Conservation (phyloP, 1,140 invertebrate genomes). For the Chrysopa pallens region DNA sequence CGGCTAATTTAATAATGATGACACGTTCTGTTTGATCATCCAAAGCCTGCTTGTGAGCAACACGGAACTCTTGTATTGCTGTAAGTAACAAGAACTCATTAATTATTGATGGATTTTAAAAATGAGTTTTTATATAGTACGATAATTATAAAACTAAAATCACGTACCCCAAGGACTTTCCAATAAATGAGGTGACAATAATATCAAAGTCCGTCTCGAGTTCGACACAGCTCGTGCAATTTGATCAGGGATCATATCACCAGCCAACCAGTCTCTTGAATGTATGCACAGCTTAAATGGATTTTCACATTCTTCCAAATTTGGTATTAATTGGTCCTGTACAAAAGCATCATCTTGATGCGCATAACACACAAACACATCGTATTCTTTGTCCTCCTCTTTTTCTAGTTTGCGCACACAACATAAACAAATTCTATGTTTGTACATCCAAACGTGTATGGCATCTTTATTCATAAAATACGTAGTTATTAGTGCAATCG, state of each 20-base stretch:
- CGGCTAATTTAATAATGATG: conserved; percentile 62
- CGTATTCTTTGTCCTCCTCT: conserved; percentile 61
- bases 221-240: conserved; percentile 59
- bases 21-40: conserved; percentile 49
- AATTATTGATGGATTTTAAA: no score
- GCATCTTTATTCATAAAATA: conserved; percentile 34
- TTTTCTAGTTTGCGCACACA: conserved; percentile 46
- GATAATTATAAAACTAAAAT: no score
- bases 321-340: conserved; percentile 39
- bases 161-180: conserved; percentile 59
- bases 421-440: conserved; percentile 40
- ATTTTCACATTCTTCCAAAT: conserved; percentile 36
- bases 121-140: no score
- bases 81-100: no score
- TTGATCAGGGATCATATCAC: conserved; percentile 60
- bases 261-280: conserved; percentile 59
- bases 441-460: conserved; percentile 53
- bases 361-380: conserved; percentile 77
- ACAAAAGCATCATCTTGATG: conserved; percentile 65
- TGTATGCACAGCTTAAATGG: conserved; percentile 58
- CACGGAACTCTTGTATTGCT: conserved; percentile 53
- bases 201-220: conserved; percentile 63
- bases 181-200: conserved; percentile 66
- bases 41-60: conserved; percentile 60
- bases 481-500: conserved; percentile 27